These are phyloP conservation scores for Ciona savignyi DNA, from an alignment of 23 tunicate genomes.

Conservation along the genomic window DNA sequence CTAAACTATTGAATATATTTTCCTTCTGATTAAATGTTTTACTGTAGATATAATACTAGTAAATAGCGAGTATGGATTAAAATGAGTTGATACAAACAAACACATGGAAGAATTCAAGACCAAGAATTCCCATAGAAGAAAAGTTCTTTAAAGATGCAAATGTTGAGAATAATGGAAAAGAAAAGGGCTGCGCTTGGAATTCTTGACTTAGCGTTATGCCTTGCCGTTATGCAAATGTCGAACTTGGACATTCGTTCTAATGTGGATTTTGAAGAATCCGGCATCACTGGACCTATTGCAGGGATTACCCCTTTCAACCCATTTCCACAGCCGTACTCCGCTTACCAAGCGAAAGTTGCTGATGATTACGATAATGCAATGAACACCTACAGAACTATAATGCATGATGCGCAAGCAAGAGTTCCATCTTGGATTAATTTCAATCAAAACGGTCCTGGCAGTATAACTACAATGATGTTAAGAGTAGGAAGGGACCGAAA, in stretches of 20 bases:
- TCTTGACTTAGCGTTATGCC: neutral
- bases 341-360: slow-evolving; percentile 1
- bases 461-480: slow-evolving; percentile 18
- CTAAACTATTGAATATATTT: no score
- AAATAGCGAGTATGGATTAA: no score
- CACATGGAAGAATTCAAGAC: no score
- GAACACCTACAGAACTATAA: neutral
- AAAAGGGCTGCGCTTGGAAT: neutral
- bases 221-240: neutral
- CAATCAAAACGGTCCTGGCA: neutral
- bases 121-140: no score
- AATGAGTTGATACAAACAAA: no score
- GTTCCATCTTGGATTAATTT: neutral
- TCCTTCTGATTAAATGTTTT: no score
- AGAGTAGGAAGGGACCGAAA: neutral
- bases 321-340: neutral
- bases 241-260: neutral
- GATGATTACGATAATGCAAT: no score
- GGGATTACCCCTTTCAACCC: neutral
- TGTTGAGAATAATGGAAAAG: neutral
- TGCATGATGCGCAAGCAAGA: no score
- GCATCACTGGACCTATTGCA: neutral
- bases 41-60: no score
- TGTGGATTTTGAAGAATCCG: neutral
- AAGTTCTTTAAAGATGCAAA: no score